Evolutionary conservation across 2,113 vertebrate genomes (phyloP).

Genomic region (Typhlomys cinereus): DNA sequence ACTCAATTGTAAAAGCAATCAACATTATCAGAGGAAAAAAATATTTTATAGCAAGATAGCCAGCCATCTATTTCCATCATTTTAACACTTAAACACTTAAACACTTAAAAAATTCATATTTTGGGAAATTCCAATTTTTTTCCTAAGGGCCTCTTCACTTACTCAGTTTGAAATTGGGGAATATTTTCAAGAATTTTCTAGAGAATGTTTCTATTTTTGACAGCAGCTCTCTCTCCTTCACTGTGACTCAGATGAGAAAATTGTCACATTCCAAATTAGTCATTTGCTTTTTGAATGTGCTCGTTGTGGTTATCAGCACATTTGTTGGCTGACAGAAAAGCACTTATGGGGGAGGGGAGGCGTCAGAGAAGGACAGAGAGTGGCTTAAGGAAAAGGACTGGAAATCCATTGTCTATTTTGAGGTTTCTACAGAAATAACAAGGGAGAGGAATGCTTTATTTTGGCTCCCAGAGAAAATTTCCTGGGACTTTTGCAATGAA

Average conservation of each 20-base stretch:
- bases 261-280: slow-evolving; percentile 59
- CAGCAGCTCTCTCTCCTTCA: neutral
- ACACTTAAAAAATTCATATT: slow-evolving; percentile 27
- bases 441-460: slow-evolving; percentile 19
- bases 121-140: slow-evolving; percentile 63
- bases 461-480: slow-evolving; percentile 42
- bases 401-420: slow-evolving; percentile 22
- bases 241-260: slow-evolving; percentile 69
- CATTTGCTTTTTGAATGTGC: slow-evolving; percentile 60
- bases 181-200: slow-evolving; percentile 73
- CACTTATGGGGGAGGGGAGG: neutral
- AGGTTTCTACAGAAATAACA: neutral
- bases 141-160: slow-evolving; percentile 49
- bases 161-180: slow-evolving; percentile 61
- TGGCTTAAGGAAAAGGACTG: slow-evolving; percentile 11
- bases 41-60: neutral
- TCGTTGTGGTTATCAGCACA: slow-evolving; percentile 54
- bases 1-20: slow-evolving; percentile 20
- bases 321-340: neutral
- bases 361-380: neutral
- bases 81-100: slow-evolving; percentile 39
- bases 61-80: neutral
- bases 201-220: slow-evolving; percentile 67
- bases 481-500: slow-evolving; percentile 4
- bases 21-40: neutral